A percentile compares a stretch with the other conserved stretches of the same genome.
Conservation (phyloP, 2,888 invertebrate genomes). For the Clostera curtula region DNA sequence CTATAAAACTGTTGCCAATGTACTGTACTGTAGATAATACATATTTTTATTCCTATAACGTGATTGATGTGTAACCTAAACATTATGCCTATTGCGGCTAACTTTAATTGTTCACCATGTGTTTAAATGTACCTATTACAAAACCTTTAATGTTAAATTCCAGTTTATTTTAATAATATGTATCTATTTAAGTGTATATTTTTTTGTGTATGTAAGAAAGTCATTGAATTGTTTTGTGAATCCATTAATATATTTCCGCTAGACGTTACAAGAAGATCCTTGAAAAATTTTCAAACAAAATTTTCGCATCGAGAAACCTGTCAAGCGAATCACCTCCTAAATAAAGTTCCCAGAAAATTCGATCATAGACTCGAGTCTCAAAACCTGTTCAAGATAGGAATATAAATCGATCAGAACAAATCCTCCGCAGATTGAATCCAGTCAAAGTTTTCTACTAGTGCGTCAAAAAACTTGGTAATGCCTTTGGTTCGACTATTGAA, state of each 20-base stretch:
- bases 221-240: neutral
- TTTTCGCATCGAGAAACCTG: conserved; percentile 10
- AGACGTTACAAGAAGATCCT: neutral
- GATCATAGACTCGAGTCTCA: conserved; percentile 18
- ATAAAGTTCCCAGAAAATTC: conserved; percentile 13
- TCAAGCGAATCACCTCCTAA: conserved; percentile 12
- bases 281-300: neutral
- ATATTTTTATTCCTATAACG: too few species aligned
- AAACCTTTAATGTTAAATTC: too few species aligned
- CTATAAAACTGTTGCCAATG: too few species aligned
- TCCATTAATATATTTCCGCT: neutral
- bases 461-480: conserved; percentile 69
- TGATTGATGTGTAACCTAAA: too few species aligned
- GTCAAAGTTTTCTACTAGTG: conserved; percentile 56
- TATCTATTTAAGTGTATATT: too few species aligned
- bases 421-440: conserved; percentile 66
- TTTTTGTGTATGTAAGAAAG: too few species aligned
- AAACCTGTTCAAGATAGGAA: conserved; percentile 20
- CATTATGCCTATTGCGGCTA: too few species aligned
- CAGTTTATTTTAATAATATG: too few species aligned
- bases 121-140: too few species aligned
- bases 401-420: conserved; percentile 49
- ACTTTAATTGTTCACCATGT: too few species aligned
- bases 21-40: too few species aligned
- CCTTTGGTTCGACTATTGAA: conserved; percentile 61